Evolutionary conservation across 2,113 vertebrate genomes (phyloP).

Genomic region (Emydura subglobosa): DNA sequence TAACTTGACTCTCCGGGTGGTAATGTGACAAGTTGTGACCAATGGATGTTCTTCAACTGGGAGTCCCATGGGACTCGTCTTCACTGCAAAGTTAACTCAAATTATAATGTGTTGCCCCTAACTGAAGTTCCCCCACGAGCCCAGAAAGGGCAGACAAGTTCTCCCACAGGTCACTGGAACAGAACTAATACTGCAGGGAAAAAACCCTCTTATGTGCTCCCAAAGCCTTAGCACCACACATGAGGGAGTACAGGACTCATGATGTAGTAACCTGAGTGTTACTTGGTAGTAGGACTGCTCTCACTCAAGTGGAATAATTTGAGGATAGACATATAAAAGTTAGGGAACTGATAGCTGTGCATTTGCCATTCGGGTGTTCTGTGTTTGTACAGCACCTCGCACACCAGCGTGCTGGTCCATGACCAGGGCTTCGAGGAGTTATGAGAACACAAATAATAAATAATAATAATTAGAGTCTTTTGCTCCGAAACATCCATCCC

Average conservation of each 20-base stretch:
- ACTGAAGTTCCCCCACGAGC: conserved; percentile 39
- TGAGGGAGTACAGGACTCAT: neutral
- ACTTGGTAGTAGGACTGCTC: neutral
- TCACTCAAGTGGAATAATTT: neutral
- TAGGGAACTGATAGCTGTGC: neutral
- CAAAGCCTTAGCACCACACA: neutral
- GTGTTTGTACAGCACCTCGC: neutral
- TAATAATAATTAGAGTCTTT: neutral
- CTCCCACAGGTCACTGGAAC: neutral
- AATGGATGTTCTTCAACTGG: conserved; percentile 58
- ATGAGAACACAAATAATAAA: neutral
- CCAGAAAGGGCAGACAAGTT: fast-evolving
- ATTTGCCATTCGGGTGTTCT: neutral
- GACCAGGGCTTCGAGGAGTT: neutral
- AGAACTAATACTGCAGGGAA: neutral
- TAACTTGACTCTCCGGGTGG: conserved; percentile 40
- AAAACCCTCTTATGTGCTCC: neutral
- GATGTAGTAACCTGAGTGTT: neutral
- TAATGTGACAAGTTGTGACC: conserved; percentile 54
- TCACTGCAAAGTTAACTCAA: conserved; percentile 54
- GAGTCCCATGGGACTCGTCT: conserved; percentile 58
- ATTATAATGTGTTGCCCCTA: neutral
- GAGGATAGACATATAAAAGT: neutral
- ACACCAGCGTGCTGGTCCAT: neutral
- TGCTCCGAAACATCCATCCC: neutral